Conservation (phyloP, 2,888 invertebrate species). For the Dolichopus griseipennis region DNA sequence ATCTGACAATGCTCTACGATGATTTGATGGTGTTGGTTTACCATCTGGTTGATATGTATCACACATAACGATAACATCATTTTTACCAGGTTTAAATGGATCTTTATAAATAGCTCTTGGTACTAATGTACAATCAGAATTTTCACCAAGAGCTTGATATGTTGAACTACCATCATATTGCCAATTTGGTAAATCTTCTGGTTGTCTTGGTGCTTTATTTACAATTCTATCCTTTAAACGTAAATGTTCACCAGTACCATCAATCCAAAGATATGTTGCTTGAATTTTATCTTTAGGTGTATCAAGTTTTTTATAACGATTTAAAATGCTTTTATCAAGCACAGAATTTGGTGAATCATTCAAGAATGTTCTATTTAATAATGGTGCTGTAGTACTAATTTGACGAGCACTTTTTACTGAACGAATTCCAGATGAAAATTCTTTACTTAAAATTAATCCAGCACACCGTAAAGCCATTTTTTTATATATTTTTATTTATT, state of each 20-base stretch:
- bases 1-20: slow-evolving; percentile 45
- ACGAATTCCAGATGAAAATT: slow-evolving; percentile 23
- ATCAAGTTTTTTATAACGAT: slow-evolving; percentile 60
- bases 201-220: slow-evolving; percentile 52
- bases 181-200: slow-evolving; percentile 62
- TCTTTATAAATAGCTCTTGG: slow-evolving; percentile 72
- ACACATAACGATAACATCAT: slow-evolving; percentile 64
- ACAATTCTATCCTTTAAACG: slow-evolving; percentile 63
- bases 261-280: slow-evolving; percentile 67
- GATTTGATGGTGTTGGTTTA: slow-evolving; percentile 44
- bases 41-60: slow-evolving; percentile 61
- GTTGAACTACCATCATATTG: slow-evolving; percentile 68
- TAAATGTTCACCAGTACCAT: slow-evolving; percentile 61
- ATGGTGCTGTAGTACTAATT: slow-evolving; percentile 24
- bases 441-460: slow-evolving; percentile 36
- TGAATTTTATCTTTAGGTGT: slow-evolving; percentile 49
- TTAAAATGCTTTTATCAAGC: slow-evolving; percentile 62
- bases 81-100: slow-evolving; percentile 63
- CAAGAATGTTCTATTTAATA: slow-evolving; percentile 22
- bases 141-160: slow-evolving; percentile 53
- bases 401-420: slow-evolving; percentile 17
- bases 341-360: slow-evolving; percentile 69
- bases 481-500: slow-evolving; percentile 2
- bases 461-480: slow-evolving; percentile 39
- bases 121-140: slow-evolving; percentile 65